Evolutionary conservation across 2,888 invertebrate species (phyloP).

Genomic region (Salpingus planirostris): DNA sequence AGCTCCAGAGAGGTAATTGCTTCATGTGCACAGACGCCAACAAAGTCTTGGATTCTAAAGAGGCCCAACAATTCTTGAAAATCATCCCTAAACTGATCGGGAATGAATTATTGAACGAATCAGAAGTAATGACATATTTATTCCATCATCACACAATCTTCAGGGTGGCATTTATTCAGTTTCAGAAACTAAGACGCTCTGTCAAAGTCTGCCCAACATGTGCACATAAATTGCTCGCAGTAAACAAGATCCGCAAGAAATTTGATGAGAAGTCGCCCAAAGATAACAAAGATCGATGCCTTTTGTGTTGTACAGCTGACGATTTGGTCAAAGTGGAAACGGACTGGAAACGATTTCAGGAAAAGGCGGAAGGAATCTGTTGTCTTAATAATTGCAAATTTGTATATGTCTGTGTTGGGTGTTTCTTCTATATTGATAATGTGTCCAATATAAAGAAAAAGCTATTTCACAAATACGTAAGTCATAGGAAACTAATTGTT

Average conservation of each 20-base stretch:
- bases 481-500: constrained; percentile 2
- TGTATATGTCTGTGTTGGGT: constrained; percentile 3
- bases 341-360: constrained; percentile 8
- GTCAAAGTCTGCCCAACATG: constrained; percentile 6
- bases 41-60: constrained; percentile 4
- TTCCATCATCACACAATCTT: neutral
- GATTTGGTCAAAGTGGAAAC: constrained; percentile 3
- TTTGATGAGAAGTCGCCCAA: neutral
- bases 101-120: neutral
- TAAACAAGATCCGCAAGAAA: constrained; percentile 1
- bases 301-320: constrained; percentile 4
- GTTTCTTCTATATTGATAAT: constrained; percentile 7
- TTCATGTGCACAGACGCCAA: constrained; percentile 6
- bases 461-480: constrained; percentile 6
- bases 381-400: neutral
- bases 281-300: constrained; percentile 1
- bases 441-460: constrained; percentile 5
- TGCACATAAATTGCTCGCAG: constrained; percentile 6
- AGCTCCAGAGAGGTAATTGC: constrained; percentile 9
- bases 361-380: constrained; percentile 2
- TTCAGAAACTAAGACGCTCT: constrained; percentile 6
- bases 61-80: constrained; percentile 3
- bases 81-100: neutral
- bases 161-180: too few relatives aligned
- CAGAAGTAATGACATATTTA: constrained; percentile 3